Base-by-base conservation (phyloP, 2,888 invertebrate species). In the Cosmopolites sordidus region DNA sequence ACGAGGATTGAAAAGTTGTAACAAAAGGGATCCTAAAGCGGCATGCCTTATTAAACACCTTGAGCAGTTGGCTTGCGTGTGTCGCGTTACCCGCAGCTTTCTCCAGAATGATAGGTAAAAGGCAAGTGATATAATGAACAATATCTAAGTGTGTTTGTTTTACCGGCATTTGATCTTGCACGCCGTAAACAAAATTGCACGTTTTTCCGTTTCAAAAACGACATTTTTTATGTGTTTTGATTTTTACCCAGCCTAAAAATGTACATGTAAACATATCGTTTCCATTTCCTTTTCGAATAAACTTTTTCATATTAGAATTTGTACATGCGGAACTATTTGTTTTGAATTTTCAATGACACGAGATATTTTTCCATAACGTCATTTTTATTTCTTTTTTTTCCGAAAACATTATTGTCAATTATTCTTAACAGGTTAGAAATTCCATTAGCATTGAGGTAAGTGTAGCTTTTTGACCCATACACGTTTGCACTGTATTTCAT, bases 41-140 rank as follows among this genome's bases (percentile, higher is more conserved):
- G 45, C 54, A 48, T 54, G 54, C 49, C 41, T 54, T 54, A 45
- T 46, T 42, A 27, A 43, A 48, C 49, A 54, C 45, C 48, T 48
- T 49, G 18, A 41, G 27, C 41, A 47, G 48, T 56, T 60, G 41
- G 58, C 51, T 55, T 56, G 51, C 56, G 56, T 56, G 58, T 58
- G 38, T 48, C 40, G 43, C 40, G 44, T 50, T 43, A 43, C 51
- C 44, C 47, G 45, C 17, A 48, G 52, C 54, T 58, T 56, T 57
- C 50, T 43, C 56, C 44, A 49, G 48, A 37, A 40, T 47, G 49
- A 45, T 37, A 50, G 54, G 50, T 50, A 50, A 54, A 50, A 54
- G 33, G 40, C 48, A 51, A 55, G 30, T 43, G 48, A 43, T 43
- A 43, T 46, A 47, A 55, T 16, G 43, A 43, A 38, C 18, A 42